Percentiles rank a stretch among this genome's conserved stretches.
Conservation (phyloP, 2,797 vertebrate species). For the Okamejei kenojei region DNA sequence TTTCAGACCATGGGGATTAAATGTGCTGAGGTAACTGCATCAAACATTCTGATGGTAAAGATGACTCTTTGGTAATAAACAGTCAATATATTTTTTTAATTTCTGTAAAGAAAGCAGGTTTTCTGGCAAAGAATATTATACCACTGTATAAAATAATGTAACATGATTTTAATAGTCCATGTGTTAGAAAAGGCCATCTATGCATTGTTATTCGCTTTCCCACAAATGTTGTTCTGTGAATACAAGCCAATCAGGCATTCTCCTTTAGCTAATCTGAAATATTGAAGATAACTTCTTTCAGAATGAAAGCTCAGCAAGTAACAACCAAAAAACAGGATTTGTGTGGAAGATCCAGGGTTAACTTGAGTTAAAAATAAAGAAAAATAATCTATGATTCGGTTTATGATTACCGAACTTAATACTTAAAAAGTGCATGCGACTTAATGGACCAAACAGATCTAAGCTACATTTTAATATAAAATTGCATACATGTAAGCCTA, state of each 20-base stretch:
- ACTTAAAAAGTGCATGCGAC: no score
- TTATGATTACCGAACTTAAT: background rate
- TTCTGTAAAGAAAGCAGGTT: background rate
- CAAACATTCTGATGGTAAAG: background rate
- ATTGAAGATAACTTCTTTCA: background rate
- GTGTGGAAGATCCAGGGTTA: background rate
- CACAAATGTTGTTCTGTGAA: background rate
- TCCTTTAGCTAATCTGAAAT: background rate
- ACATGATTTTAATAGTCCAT: background rate
- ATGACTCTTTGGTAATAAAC: background rate
- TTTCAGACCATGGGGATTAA: background rate
- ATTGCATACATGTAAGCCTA: no score
- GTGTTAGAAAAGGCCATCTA: background rate
- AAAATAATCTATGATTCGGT: background rate
- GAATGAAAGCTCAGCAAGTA: background rate
- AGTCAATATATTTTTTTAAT: background rate
- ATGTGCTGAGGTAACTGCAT: background rate
- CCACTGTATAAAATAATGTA: background rate
- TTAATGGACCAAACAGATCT: no score
- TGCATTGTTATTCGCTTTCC: background rate
- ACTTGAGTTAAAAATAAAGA: background rate
- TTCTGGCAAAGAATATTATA: background rate
- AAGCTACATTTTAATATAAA: no score
- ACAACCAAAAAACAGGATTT: background rate
- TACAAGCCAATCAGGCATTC: background rate